Base-by-base conservation (phyloP, 2,888 invertebrate genomes). In the Tenthredo mesomela region DNA sequence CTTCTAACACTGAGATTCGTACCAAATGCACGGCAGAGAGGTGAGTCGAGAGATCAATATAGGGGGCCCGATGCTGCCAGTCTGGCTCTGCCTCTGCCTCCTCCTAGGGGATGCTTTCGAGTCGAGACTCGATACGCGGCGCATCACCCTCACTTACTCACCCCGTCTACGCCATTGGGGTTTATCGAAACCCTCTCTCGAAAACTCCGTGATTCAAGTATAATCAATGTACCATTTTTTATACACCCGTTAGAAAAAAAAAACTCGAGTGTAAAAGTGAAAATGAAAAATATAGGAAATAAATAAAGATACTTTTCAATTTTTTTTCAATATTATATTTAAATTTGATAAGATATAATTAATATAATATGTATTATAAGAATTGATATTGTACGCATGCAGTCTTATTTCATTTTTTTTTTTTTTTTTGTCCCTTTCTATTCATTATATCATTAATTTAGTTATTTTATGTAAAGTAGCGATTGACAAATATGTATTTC, bases 41-140 rank as follows among this genome's bases (percentile, higher is more conserved):
- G 82, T 70, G 82, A 82, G 82, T 67, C 82, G 85, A 86, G 85
- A 87, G 87, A 89, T 87, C 88, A 87, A 87, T 87, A 87, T 86
- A 87, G 87, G 86, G 86, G 86, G 86, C 86, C 86, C 84, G 85
- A 86, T 85, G 82, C 85, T 87, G 83, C 84, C 83, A 83, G 86
- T 84, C 83, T 84, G 85, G 78, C 86, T 85, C 71, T 85, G 40
- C 80, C 75, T 75, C 77, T 58, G 82, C 85, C 73, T 78, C 71
- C 82, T 70, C 82, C 43, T 82, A 82, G 82, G 82, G 82, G 82
- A 82, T 82, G 82, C 67, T 82, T 82, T 82, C 82, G 82, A 82
- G 82, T 82, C 47, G 67, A 65, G 82, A 82, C 82, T 82, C 82
- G 82, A 82, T 82, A 67, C 70, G 71, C 71, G 47, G 82, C 82